A percentile compares a stretch with the other conserved stretches of the same genome.
Evolutionary conservation across 92 coral and sea anemone genomes (phyloP).

Genomic region (Epizoanthus ramosus): DNA sequence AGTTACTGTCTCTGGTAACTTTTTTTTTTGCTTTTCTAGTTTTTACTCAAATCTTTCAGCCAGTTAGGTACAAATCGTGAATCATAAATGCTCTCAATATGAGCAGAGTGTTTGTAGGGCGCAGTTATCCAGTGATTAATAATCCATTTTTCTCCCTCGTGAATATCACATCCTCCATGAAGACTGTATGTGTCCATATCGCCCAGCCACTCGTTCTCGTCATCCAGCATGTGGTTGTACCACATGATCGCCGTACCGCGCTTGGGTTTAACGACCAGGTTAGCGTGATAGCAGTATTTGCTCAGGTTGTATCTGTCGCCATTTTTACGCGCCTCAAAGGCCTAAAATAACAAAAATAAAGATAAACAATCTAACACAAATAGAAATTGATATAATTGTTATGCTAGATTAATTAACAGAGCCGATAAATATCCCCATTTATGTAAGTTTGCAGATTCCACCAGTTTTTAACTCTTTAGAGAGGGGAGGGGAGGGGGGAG

Average conservation of each 20-base stretch:
- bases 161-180: slow-evolving; percentile 62
- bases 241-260: slow-evolving; percentile 61
- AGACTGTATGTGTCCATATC: slow-evolving; percentile 43
- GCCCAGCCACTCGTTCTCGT: slow-evolving; percentile 49
- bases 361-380: background rate
- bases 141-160: slow-evolving; percentile 65
- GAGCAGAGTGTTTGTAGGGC: slow-evolving; percentile 32
- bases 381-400: background rate
- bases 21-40: background rate
- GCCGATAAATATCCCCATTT: too few species aligned
- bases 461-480: too few species aligned
- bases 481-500: too few species aligned
- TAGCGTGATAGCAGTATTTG: slow-evolving; percentile 54
- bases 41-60: background rate
- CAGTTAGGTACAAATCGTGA: background rate
- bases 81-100: slow-evolving; percentile 27
- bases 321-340: slow-evolving; percentile 25
- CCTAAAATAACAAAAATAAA: slow-evolving; percentile 13
- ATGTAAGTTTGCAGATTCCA: background rate
- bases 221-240: slow-evolving; percentile 52
- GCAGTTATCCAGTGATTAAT: slow-evolving; percentile 63
- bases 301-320: slow-evolving; percentile 52
- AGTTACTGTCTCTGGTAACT: background rate
- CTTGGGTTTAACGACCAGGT: slow-evolving; percentile 51
- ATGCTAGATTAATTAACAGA: background rate